Percentiles rank a stretch among this genome's conserved stretches.
Conservation (phyloP, 2,888 invertebrate species). For the Drosophila macrospina region DNA sequence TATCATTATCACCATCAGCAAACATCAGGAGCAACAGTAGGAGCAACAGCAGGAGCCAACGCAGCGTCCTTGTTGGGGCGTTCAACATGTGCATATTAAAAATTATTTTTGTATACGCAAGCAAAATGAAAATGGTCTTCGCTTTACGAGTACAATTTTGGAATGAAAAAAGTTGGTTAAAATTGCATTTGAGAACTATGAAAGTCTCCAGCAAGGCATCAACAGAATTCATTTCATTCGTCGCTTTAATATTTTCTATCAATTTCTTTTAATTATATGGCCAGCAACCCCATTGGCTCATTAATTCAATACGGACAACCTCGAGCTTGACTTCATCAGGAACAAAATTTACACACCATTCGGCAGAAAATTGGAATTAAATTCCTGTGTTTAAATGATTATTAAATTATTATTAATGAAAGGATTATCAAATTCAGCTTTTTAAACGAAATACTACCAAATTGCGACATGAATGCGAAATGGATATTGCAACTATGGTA, state of each 20-base stretch:
- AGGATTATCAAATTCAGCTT: not conserved
- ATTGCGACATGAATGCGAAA: not conserved
- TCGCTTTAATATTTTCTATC: constrained; percentile 53
- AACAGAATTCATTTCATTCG: not conserved
- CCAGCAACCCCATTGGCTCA: constrained; percentile 39
- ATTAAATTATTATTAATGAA: not conserved
- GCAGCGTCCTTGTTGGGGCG: constrained; percentile 25
- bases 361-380: constrained; percentile 50
- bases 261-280: constrained; percentile 45
- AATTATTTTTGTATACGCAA: constrained; percentile 66
- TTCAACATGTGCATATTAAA: constrained; percentile 72
- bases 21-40: constrained; percentile 16
- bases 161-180: constrained; percentile 70
- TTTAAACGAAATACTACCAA: not conserved
- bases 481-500: too few relatives aligned
- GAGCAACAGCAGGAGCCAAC: constrained; percentile 11
- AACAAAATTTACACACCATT: constrained; percentile 47
- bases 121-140: constrained; percentile 51
- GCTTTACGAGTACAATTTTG: constrained; percentile 15
- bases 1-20: constrained; percentile 38
- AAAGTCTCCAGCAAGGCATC: not conserved
- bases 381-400: constrained; percentile 25
- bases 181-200: constrained; percentile 58
- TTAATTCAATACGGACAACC: constrained; percentile 47
- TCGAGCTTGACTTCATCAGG: constrained; percentile 2